phyloP scores from a whole-genome alignment of 2,113 vertebrate genomes.

The Gadus chalcogrammus region DNA sequence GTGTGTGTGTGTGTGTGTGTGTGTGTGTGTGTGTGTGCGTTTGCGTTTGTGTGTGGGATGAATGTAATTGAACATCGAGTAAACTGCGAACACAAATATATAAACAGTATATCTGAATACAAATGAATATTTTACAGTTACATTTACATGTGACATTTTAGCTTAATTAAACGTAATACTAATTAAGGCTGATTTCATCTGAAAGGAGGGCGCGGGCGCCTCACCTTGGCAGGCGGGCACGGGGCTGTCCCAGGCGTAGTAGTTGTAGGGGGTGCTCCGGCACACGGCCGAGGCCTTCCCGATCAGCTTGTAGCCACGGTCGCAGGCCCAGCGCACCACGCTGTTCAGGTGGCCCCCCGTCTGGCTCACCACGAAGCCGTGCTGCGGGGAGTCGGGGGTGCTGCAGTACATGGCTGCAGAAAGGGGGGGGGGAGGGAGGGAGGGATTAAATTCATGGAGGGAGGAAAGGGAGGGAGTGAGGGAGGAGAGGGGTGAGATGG shows the following conservation, averaged over 20 bases:
- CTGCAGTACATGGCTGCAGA: constrained; percentile 90
- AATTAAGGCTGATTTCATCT: no score
- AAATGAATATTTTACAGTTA: no score
- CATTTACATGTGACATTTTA: no score
- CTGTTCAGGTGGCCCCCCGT: constrained; percentile 94
- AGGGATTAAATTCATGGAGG: not conserved
- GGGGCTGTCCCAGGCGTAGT: constrained; percentile 85
- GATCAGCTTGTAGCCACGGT: constrained; percentile 89
- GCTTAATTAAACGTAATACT: no score
- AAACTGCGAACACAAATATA: no score
- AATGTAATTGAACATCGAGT: no score
- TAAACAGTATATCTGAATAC: no score
- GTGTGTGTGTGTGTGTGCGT: no score
- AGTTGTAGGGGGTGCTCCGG: constrained; percentile 82
- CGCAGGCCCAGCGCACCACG: constrained; percentile 94
- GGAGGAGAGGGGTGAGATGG: constrained; percentile 13
- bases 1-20: not conserved
- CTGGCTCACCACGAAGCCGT: constrained; percentile 94
- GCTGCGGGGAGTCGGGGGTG: constrained; percentile 92
- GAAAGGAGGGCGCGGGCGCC: not conserved
- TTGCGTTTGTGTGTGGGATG: no score
- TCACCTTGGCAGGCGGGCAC: constrained; percentile 96
- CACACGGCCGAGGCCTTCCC: constrained; percentile 89
- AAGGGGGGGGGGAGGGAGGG: not conserved
- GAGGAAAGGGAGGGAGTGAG: not conserved